These are phyloP conservation scores for Tachina grossa DNA, from an alignment of 2,888 invertebrate genomes.

Conservation along the genomic window DNA sequence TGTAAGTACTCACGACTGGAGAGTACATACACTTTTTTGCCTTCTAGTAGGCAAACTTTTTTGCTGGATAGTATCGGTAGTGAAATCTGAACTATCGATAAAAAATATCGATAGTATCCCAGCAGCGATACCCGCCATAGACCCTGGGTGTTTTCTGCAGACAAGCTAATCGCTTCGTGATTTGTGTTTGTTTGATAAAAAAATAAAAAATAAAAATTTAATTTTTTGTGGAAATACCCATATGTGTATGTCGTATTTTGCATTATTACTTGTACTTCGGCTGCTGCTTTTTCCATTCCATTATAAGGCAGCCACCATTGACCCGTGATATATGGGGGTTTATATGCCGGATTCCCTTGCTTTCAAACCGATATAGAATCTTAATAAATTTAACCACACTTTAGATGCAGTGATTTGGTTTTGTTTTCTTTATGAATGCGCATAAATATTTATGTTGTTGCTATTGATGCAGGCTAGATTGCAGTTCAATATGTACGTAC, in stretches of 20 bases:
- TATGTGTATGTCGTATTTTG: background rate
- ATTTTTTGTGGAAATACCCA: no score
- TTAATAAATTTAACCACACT: constrained; percentile 62
- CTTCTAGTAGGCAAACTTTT: no score
- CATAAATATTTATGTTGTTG: constrained; percentile 12
- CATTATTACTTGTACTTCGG: constrained; percentile 37
- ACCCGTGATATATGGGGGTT: constrained; percentile 67
- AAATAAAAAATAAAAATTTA: no score
- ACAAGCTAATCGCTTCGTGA: no score
- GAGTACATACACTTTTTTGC: no score
- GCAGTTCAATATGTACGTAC: constrained; percentile 36
- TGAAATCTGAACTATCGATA: no score
- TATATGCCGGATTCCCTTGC: constrained; percentile 48
- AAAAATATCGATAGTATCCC: no score
- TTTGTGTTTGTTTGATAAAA: no score
- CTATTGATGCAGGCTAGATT: constrained; percentile 31
- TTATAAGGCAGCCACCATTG: constrained; percentile 45
- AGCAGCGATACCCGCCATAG: no score
- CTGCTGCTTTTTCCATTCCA: constrained; percentile 19
- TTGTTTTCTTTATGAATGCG: constrained; percentile 36
- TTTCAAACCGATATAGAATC: constrained; percentile 15
- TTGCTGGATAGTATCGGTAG: no score
- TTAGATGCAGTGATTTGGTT: constrained; percentile 66
- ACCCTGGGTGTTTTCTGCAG: no score
- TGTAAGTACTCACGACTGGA: no score